These are phyloP conservation scores for Phalacrocorax brasilianus DNA, from an alignment of 2,113 vertebrate species.

Conservation along the genomic window DNA sequence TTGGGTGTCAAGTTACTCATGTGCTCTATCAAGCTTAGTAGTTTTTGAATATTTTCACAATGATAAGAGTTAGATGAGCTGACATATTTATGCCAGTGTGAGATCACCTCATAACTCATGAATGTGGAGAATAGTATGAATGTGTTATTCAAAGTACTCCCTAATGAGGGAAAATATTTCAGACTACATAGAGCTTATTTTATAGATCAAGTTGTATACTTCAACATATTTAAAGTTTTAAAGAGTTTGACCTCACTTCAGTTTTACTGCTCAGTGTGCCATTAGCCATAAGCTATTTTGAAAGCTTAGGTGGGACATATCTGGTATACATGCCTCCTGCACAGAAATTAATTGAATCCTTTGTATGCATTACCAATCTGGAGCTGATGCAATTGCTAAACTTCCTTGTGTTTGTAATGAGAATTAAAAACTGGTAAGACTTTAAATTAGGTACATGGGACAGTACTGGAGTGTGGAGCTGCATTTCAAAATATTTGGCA, in stretches of 20 bases:
- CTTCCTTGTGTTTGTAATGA: not conserved
- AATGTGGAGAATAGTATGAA: slow-evolving; percentile 48
- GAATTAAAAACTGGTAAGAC: not conserved
- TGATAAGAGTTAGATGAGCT: slow-evolving; percentile 67
- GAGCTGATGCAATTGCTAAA: slow-evolving; percentile 39
- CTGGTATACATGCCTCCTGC: slow-evolving; percentile 46
- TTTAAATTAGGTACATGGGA: slow-evolving; percentile 1
- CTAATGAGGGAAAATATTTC: slow-evolving; percentile 63
- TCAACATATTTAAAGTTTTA: slow-evolving; percentile 55
- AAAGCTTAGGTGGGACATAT: slow-evolving; percentile 45
- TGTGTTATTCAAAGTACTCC: slow-evolving; percentile 58
- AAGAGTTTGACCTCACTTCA: slow-evolving; percentile 58
- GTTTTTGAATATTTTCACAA: slow-evolving; percentile 65
- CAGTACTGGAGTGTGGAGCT: not conserved
- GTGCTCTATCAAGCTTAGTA: slow-evolving; percentile 31
- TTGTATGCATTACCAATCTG: not conserved
- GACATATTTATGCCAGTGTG: slow-evolving; percentile 66
- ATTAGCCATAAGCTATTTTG: slow-evolving; percentile 55
- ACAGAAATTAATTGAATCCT: slow-evolving; percentile 46
- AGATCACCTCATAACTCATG: slow-evolving; percentile 69
- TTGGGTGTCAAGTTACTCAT: slow-evolving; percentile 38
- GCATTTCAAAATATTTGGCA: not conserved
- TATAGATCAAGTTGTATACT: slow-evolving; percentile 56
- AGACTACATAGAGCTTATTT: slow-evolving; percentile 40
- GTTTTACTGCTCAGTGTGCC: slow-evolving; percentile 54